phyloP scores from a whole-genome alignment of 2,888 invertebrate species.

The Oxycera nigricornis region DNA sequence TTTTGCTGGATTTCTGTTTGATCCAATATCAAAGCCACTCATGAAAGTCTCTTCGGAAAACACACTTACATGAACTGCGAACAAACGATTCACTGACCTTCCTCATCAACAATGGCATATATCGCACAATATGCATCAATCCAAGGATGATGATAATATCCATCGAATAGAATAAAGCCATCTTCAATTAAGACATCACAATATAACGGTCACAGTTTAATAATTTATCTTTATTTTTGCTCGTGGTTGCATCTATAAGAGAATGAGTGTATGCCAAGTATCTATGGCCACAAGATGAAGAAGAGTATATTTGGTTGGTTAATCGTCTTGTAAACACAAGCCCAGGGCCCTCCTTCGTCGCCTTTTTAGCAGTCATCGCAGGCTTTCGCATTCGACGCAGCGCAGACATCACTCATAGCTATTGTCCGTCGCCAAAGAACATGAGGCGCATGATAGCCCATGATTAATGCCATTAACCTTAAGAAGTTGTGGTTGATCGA shows the following conservation, averaged over 20 bases:
- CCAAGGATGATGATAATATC: neutral
- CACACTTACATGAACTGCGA: neutral
- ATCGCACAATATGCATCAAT: neutral
- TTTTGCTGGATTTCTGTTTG: no score
- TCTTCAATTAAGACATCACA: conserved; percentile 34
- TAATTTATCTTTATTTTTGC: conserved; percentile 29
- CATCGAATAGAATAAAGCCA: neutral
- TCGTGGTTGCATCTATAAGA: no score
- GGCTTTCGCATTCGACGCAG: conserved; percentile 10
- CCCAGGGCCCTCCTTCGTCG: conserved; percentile 10
- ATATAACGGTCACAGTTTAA: conserved; percentile 30
- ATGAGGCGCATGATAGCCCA: conserved; percentile 26
- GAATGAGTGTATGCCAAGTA: neutral
- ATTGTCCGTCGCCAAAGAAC: conserved; percentile 23
- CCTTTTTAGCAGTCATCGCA: conserved; percentile 7
- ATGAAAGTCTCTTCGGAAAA: no score
- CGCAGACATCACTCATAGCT: conserved; percentile 24
- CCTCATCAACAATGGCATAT: neutral
- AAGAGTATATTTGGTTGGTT: conserved; percentile 10
- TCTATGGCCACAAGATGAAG: neutral
- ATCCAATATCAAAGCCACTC: no score
- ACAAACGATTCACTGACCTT: neutral
- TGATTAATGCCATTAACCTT: conserved; percentile 40
- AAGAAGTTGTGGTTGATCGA: conserved; percentile 10
- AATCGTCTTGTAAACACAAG: conserved; percentile 32